Base-by-base conservation (phyloP, 2,888 invertebrate genomes). In the Orchesellides sinensis region DNA sequence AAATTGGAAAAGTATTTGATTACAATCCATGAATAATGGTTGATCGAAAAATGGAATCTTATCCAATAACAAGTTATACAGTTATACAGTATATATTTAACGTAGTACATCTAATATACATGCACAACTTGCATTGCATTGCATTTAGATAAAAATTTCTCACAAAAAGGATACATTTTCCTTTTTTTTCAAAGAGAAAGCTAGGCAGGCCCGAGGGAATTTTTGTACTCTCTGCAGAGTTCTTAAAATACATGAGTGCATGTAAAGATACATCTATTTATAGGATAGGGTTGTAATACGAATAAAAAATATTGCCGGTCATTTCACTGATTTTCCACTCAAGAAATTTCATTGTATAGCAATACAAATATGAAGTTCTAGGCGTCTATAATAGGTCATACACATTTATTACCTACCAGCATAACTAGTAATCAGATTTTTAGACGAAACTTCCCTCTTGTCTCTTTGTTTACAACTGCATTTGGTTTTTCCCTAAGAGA, bases 201-300 rank as follows among this genome's bases (percentile, higher is more conserved):
- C 72, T 72, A 17, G 59, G 40, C 27, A 63, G 21, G 63, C 73
- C 73, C n/a, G 47, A 32, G 73, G 73, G 73, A 63, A 73, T 73
- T 49, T 32, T 45, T 59, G 23, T 17, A 40, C 17, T 27, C 45
- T 70, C 70, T 45, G 40, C 23, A 59, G 59, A 56, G 40, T 70
- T 54, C n/a, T n/a, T n/a, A 56, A 59, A 23, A 27, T 40, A 40
- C 5, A n/a, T 17, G 40, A 32, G 25, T 29, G 32, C 21, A 23
- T 69, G 56, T 56, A 54, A 54, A 54, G 54, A 69, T 35, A 19
- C 5, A 32, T 2, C 32, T 32, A 61, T 12, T 17, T 23, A 14
- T 32, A 23, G 12, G n/a, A 45, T n/a, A 12, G 45, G 8, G 2
- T 17, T 52, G 29, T 52, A 59, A 17, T 59, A 19, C 10, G 32